Evolutionary conservation across 2,888 invertebrate species (phyloP).

Genomic region (Melanotus villosus): DNA sequence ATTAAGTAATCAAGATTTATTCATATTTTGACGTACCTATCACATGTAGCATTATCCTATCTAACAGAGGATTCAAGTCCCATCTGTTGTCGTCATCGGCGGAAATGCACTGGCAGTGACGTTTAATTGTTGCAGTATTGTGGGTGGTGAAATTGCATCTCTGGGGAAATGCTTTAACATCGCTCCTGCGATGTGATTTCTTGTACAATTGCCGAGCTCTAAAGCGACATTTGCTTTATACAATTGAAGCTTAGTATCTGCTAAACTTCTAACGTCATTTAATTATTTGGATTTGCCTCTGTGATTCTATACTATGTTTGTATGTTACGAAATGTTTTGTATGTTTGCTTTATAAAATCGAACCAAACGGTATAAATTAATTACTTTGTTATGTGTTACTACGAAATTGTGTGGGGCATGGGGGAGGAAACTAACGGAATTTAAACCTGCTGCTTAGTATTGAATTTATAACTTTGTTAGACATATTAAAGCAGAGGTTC

Average conservation of each 20-base stretch:
- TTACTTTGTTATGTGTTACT: no score
- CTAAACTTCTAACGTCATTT: constrained; percentile 4
- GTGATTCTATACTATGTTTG: background rate
- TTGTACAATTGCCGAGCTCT: constrained; percentile 12
- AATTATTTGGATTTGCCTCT: background rate
- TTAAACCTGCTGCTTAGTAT: no score
- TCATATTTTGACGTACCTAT: no score
- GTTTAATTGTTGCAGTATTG: constrained; percentile 35
- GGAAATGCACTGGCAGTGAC: constrained; percentile 29
- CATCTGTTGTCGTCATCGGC: constrained; percentile 18
- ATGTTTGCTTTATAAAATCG: no score
- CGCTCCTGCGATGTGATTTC: constrained; percentile 27
- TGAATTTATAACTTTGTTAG: no score
- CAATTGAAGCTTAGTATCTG: constrained; percentile 7
- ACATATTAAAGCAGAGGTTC: no score
- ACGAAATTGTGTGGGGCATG: no score
- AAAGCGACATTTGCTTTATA: background rate
- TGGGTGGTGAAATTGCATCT: constrained; percentile 30
- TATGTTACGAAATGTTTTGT: background rate
- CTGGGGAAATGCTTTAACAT: constrained; percentile 34
- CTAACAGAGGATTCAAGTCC: background rate
- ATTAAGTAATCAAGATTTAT: no score
- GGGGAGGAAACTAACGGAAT: no score
- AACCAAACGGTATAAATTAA: no score
- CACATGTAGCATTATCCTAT: background rate